Base-by-base conservation (phyloP, 2,888 invertebrate genomes). In the Apocheima hispidaria region DNA sequence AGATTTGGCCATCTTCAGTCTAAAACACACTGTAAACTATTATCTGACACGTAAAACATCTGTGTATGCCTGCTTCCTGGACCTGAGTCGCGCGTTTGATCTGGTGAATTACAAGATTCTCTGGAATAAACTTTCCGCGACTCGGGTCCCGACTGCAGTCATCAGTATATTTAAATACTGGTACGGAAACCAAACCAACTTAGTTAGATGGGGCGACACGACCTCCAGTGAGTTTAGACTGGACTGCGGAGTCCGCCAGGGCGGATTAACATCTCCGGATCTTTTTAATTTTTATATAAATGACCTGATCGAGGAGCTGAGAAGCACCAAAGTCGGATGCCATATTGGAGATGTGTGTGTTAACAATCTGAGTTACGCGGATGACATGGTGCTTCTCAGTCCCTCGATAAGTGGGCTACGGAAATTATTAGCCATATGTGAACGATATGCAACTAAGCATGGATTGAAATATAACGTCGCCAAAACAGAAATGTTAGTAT, bases 11-110 rank as follows among this genome's bases (percentile, higher is more conserved):
- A 33, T 10, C 12, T 33, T 33, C n/a, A 9, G 30, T 14, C 10
- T n/a, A 36, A 36, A 36, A 14, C 14, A 36, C 4, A 36, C 2
- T 14, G 14, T 36, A 14, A 36, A 36, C 2, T 36, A 36, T 12
- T 36, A 16, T 16, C 16, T 16, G n/a, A 12, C n/a, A 33, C 14
- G 36, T 14, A 14, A 36, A 36, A 51, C 60, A 0, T 38, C 51
- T 4, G 55, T 61, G 0, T 55, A 55, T 36, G 60, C 55, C 14
- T 53, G 49, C 18, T 63, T 54, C 36, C 46, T 63, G 14, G 63
- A 63, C 23, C 33, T 58, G 48, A 48, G 35, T 56, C 49, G 36
- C 16, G 62, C 62, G 0, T 62, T 62, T 52, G 59, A 59, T 40
- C 16, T 60, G 2, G 51, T 59, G 7, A 35, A 21, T 5, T 64